Conservation (phyloP, 2,797 vertebrate genomes). For the Sebastes glaucus region DNA sequence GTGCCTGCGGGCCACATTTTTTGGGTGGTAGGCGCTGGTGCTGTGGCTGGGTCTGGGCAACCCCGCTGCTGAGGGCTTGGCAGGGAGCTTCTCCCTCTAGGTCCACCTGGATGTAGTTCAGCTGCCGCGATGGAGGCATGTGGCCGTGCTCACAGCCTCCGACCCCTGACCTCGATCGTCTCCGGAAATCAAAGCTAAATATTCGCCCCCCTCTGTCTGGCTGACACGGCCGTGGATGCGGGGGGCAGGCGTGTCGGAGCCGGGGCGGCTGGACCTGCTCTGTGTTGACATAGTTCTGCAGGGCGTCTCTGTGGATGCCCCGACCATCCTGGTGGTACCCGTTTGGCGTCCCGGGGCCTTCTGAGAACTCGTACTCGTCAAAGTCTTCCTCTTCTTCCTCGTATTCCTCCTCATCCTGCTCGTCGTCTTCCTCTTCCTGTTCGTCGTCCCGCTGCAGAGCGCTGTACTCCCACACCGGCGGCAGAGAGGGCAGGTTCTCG, state of each 20-base stretch:
- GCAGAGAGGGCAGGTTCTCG: constrained; percentile 95
- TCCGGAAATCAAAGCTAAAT: constrained; percentile 95
- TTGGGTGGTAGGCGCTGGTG: constrained; percentile 73
- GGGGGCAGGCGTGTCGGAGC: constrained; percentile 80
- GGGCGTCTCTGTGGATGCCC: constrained; percentile 88
- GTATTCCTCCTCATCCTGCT: constrained; percentile 83
- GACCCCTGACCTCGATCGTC: constrained; percentile 79
- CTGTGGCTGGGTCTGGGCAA: constrained; percentile 75
- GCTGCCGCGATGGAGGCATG: constrained; percentile 87
- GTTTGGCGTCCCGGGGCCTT: constrained; percentile 87
- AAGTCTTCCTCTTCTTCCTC: constrained; percentile 84
- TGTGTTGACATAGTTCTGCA: constrained; percentile 92
- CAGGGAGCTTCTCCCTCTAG: constrained; percentile 87
- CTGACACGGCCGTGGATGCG: constrained; percentile 83
- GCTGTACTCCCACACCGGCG: constrained; percentile 94
- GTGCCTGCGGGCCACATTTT: constrained; percentile 79
- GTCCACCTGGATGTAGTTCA: constrained; percentile 99
- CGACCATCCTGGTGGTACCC: constrained; percentile 91
- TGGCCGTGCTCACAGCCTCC: constrained; percentile 81
- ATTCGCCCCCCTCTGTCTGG: constrained; percentile 80
- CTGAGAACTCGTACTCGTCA: constrained; percentile 85
- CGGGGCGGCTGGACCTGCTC: constrained; percentile 79
- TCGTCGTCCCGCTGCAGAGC: constrained; percentile 83
- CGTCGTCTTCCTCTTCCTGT: constrained; percentile 82
- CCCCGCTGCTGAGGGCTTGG: constrained; percentile 68